Conservation (phyloP, 1,140 invertebrate genomes). For the Wiebesia pumilae region DNA sequence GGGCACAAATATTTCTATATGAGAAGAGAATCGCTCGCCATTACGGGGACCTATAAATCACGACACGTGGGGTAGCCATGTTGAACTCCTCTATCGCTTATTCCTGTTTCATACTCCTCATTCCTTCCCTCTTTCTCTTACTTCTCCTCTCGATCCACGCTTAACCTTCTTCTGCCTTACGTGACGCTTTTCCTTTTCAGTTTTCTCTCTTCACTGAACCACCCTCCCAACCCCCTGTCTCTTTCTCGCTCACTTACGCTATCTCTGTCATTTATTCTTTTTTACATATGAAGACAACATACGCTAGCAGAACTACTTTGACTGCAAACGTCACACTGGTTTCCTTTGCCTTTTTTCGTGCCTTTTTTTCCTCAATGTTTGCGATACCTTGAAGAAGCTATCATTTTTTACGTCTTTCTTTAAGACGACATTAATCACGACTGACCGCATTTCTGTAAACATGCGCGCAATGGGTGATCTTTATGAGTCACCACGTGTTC, state of each 20-base stretch:
- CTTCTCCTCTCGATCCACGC: background rate
- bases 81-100: slow-evolving; percentile 19
- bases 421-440: slow-evolving; percentile 19
- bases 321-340: slow-evolving; percentile 2
- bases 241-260: background rate
- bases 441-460: slow-evolving; percentile 41
- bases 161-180: slow-evolving; percentile 1
- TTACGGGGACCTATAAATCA: slow-evolving; percentile 67
- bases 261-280: no score
- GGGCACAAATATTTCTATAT: slow-evolving; percentile 66
- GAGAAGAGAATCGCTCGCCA: slow-evolving; percentile 64
- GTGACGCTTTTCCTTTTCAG: background rate
- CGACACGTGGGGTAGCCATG: slow-evolving; percentile 65
- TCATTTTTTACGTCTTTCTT: slow-evolving; percentile 19
- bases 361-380: background rate
- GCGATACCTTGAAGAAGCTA: slow-evolving; percentile 26
- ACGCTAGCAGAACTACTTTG: background rate
- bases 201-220: background rate
- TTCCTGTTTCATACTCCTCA: background rate
- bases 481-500: background rate
- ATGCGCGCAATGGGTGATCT: slow-evolving; percentile 15
- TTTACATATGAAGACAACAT: background rate
- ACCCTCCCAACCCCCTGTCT: no score
- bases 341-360: background rate
- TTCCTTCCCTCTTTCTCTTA: slow-evolving; percentile 10